Evolutionary conservation across 2,888 invertebrate genomes (phyloP), one percentile per base, ranked within the genome.

Genomic region (Omphaloscelis lunosa): DNA sequence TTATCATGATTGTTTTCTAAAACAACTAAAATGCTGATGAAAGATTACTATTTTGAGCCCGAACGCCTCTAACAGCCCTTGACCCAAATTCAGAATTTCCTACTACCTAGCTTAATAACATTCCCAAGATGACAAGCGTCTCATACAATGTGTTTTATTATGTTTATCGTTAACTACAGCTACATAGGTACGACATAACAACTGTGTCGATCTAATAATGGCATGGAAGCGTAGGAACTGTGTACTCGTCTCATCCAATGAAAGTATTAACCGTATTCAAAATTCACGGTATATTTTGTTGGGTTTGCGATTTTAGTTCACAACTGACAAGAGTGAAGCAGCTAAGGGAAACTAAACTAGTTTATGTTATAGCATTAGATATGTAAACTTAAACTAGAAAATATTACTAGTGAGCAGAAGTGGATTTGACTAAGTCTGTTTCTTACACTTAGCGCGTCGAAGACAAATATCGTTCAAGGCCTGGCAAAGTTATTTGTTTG

Each of bases 181-280:
- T 29, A n/a, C 29, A 15, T 59, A 77, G n/a, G 39, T 6, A 34
- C 8, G 4, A 27, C 15, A 20, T 63, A 51, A 29, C 48, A n/a
- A 72, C 51, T 27, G 34, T 41, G 51, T 51, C 53, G 59, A 65
- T 80, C 80, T 79, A 80, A 79, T 79, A 80, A 73, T 80, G 78
- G 73, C 65, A n/a, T 45, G 73, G 65, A 34, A 34, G 63, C 58
- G 63, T 27, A 34, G 76, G 9, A 53, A 53, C 65, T 20, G 27
- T 53, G 41, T 29, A n/a, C 61, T 56, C 20, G 15, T 20, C 39
- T 56, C 29, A n/a, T 79, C 23, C 45, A 65, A 65, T 72, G 41
- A 72, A 78, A 80, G 34, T 72, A 66, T 72, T 27, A 53, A 15
- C 65, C 34, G 7, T 79, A 4, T 4, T 27, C n/a, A 51, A 61